A percentile compares a stretch with the other conserved stretches of the same genome.
Evolutionary conservation across 92 coral and sea anemone genomes (phyloP).

Genomic region (Zoanthus solanderi): DNA sequence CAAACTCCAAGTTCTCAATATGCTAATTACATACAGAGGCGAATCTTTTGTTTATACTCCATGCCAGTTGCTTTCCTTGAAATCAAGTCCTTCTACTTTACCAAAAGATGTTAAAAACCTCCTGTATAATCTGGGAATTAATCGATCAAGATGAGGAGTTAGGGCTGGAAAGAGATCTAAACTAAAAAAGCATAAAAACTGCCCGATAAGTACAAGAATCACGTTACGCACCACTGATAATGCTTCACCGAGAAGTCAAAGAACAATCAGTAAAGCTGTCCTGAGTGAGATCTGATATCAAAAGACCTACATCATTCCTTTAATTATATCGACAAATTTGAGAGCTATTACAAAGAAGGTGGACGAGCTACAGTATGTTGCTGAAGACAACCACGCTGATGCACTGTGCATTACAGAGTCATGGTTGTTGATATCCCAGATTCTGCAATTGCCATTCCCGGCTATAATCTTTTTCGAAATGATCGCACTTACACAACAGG

Average conservation of each 20-base stretch:
- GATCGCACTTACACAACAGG: background rate
- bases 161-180: slow-evolving; percentile 8
- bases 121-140: background rate
- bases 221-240: background rate
- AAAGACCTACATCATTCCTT: background rate
- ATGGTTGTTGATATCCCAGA: too few species aligned
- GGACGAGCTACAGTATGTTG: slow-evolving; percentile 3
- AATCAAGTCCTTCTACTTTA: background rate
- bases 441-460: background rate
- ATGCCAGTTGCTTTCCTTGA: too few species aligned
- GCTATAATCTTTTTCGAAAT: background rate
- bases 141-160: slow-evolving; percentile 5
- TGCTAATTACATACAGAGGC: background rate
- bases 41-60: too few species aligned
- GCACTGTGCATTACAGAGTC: background rate
- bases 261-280: background rate
- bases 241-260: slow-evolving; percentile 2
- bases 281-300: background rate
- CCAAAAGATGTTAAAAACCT: background rate
- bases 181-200: background rate
- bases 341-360: slow-evolving; percentile 5
- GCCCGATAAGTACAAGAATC: slow-evolving; percentile 4
- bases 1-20: background rate
- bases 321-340: background rate
- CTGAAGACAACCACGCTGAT: slow-evolving; percentile 1